phyloP scores from a whole-genome alignment of 2,113 vertebrate genomes.

The Anolis carolinensis region DNA sequence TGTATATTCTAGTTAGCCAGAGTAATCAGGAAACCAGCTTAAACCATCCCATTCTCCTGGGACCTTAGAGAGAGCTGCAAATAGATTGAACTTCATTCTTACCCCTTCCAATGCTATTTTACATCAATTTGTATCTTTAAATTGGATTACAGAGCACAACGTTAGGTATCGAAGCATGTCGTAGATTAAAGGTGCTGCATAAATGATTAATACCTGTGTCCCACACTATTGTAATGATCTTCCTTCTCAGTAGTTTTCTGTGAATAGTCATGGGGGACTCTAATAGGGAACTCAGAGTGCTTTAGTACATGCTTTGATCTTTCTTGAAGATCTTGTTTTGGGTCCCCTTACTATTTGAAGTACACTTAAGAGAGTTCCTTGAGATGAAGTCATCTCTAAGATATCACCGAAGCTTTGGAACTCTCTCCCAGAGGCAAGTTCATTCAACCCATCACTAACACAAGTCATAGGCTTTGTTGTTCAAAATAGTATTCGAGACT shows the following conservation, averaged over 20 bases:
- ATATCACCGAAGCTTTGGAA: background rate
- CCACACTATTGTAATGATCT: background rate
- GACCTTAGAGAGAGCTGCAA: background rate
- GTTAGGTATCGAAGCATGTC: background rate
- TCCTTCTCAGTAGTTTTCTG: conserved; percentile 13
- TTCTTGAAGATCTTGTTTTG: background rate
- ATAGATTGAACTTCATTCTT: background rate
- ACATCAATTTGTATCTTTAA: background rate
- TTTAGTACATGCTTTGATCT: background rate
- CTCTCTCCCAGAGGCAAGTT: background rate
- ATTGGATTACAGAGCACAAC: background rate
- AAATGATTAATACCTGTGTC: conserved; percentile 15
- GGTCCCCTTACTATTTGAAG: background rate
- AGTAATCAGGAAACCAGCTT: conserved; percentile 40
- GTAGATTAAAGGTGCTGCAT: conserved; percentile 10
- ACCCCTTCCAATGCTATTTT: conserved; percentile 1
- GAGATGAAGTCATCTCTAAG: background rate
- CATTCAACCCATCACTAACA: background rate
- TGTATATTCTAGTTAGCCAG: conserved; percentile 38
- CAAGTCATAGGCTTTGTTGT: background rate
- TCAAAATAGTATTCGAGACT: background rate
- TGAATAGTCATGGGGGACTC: background rate
- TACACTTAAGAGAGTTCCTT: background rate
- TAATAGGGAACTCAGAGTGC: background rate
- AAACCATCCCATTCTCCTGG: conserved; percentile 43